Evolutionary conservation across 1,140 invertebrate species (phyloP).

Genomic region (Atopsyche davidsoni): DNA sequence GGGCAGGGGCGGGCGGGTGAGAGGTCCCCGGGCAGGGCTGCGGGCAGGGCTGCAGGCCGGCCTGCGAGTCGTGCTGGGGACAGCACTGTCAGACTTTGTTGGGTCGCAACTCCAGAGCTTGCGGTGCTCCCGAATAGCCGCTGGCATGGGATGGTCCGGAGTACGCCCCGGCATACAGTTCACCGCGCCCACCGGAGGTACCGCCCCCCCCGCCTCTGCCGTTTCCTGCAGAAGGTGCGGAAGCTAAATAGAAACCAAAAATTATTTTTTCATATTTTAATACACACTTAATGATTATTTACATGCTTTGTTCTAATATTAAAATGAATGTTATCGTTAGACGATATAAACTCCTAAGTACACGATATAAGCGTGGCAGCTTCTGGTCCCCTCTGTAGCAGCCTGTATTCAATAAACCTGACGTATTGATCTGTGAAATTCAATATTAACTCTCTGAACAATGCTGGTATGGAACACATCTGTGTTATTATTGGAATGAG

Average conservation of each 20-base stretch:
- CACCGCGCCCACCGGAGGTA: conserved; percentile 35
- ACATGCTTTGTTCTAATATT: too few relatives aligned
- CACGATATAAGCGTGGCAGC: too few relatives aligned
- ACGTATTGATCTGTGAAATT: too few relatives aligned
- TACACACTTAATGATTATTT: neutral
- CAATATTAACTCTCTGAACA: too few relatives aligned
- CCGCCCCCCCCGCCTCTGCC: conserved; percentile 34
- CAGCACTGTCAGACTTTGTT: conserved; percentile 29
- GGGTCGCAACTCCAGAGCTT: conserved; percentile 19
- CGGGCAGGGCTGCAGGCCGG: conserved; percentile 39
- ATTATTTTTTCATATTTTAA: conserved; percentile 1
- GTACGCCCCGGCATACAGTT: conserved; percentile 46
- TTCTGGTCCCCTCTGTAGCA: too few relatives aligned
- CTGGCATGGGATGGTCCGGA: conserved; percentile 18
- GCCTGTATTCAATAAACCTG: too few relatives aligned
- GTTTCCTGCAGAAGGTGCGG: conserved; percentile 36
- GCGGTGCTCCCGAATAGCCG: conserved; percentile 34
- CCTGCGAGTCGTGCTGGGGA: conserved; percentile 33
- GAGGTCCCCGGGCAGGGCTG: conserved; percentile 15
- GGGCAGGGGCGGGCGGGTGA: conserved; percentile 6
- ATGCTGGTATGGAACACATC: too few relatives aligned
- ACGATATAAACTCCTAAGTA: too few relatives aligned
- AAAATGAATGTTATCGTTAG: too few relatives aligned
- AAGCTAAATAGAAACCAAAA: conserved; percentile 30
- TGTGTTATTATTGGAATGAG: too few relatives aligned